These are phyloP conservation scores for Hydrozoanthus tunicans DNA, from an alignment of 64 coral and sea anemone species.

Conservation along the genomic window DNA sequence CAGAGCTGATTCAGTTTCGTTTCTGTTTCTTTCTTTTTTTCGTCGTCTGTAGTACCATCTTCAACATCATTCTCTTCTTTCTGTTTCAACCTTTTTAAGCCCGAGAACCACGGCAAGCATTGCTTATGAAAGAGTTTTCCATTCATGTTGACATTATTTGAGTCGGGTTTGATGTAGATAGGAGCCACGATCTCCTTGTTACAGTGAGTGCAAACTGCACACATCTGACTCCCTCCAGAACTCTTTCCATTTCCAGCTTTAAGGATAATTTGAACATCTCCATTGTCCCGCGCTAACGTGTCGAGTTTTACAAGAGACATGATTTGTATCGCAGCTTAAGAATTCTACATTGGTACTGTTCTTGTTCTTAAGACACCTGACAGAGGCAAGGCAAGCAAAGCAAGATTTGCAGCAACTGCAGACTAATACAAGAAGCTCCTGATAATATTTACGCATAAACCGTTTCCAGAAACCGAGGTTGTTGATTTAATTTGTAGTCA, in stretches of 20 bases:
- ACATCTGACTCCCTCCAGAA: constrained; percentile 22
- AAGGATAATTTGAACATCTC: constrained; percentile 50
- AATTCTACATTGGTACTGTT: not conserved
- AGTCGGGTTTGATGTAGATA: constrained; percentile 33
- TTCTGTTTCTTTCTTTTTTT: constrained; percentile 52
- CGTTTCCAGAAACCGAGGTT: not conserved
- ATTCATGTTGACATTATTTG: constrained; percentile 8
- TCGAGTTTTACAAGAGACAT: constrained; percentile 48
- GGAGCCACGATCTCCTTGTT: constrained; percentile 54
- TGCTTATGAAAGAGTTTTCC: constrained; percentile 1
- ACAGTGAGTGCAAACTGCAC: constrained; percentile 43
- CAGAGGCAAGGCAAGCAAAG: not conserved
- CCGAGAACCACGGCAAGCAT: constrained; percentile 16
- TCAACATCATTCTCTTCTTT: constrained; percentile 65
- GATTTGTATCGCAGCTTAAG: not conserved
- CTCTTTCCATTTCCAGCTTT: constrained; percentile 12
- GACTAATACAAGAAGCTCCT: not conserved
- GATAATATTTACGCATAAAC: not conserved
- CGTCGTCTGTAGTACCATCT: constrained; percentile 60
- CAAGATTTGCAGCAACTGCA: not conserved
- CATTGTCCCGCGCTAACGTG: constrained; percentile 46
- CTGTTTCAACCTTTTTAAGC: constrained; percentile 51
- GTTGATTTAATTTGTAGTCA: not conserved
- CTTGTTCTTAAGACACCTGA: not conserved
- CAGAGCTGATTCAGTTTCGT: constrained; percentile 73